These are phyloP conservation scores for Rhinichthys klamathensis DNA, from an alignment of 2,113 vertebrate genomes.

Conservation along the genomic window DNA sequence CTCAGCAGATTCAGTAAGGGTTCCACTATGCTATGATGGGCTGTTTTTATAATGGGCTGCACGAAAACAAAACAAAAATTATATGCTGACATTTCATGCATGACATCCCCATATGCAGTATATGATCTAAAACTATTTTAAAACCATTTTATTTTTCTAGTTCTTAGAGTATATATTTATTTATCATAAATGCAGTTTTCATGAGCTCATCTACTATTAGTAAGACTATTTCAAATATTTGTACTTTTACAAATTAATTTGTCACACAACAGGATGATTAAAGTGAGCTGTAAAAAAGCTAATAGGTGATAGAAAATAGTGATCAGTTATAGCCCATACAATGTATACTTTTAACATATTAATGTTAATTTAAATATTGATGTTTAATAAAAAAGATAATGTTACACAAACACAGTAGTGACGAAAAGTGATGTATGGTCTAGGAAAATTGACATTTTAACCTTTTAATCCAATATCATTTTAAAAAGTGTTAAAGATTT, in stretches of 20 bases:
- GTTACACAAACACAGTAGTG: not conserved
- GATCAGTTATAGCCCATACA: not conserved
- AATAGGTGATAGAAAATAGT: not conserved
- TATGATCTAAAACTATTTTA: no score
- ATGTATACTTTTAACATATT: not conserved
- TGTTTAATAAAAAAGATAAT: not conserved
- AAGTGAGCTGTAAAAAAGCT: not conserved
- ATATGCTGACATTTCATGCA: no score
- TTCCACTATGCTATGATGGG: conserved; percentile 69
- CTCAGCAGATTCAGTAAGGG: conserved; percentile 72
- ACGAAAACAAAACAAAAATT: not conserved
- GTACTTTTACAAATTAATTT: no score
- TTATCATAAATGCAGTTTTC: not conserved
- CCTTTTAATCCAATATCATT: no score
- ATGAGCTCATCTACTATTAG: not conserved
- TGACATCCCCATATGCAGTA: no score
- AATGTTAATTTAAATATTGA: not conserved
- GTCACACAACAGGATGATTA: not conserved
- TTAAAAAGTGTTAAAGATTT: no score
- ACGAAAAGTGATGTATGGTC: no score
- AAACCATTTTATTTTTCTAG: not conserved
- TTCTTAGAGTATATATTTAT: not conserved
- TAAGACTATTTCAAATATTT: not conserved
- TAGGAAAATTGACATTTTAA: no score
- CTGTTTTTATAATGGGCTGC: conserved; percentile 69